Evolutionary conservation across 2,113 vertebrate species (phyloP).

Genomic region (Megaptera novaeangliae): DNA sequence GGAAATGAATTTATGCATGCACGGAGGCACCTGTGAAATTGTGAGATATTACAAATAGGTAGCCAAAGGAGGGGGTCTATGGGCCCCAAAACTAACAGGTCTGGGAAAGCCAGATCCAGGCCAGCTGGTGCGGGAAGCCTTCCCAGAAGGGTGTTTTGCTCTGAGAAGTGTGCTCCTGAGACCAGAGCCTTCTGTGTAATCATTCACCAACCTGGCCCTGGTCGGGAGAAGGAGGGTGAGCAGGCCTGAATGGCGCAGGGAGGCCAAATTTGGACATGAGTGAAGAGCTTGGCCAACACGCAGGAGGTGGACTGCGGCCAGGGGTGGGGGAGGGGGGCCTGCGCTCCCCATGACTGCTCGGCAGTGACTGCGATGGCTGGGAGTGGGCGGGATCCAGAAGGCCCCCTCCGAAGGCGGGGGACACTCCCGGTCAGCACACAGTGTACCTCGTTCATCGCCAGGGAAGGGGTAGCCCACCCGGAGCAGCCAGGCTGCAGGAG

Average conservation of each 20-base stretch:
- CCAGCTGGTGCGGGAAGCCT: not conserved
- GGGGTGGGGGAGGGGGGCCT: not conserved
- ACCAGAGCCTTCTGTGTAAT: not conserved
- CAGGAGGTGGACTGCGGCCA: constrained; percentile 37
- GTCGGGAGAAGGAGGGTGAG: not conserved
- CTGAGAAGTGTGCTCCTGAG: not conserved
- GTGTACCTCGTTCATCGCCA: not conserved
- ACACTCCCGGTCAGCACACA: not conserved
- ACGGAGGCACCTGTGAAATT: not conserved
- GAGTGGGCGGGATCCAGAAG: not conserved
- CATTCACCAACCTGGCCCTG: constrained; percentile 23
- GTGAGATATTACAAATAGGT: not conserved
- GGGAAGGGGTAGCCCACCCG: not conserved
- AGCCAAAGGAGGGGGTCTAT: not conserved
- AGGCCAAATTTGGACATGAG: constrained; percentile 67
- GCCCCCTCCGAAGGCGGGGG: not conserved
- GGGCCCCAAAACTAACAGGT: not conserved
- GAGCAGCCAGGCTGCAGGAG: not conserved
- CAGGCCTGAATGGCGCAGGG: not conserved
- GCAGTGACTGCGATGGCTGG: not conserved
- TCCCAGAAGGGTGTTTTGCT: not conserved
- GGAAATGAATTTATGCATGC: not conserved
- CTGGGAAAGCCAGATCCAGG: not conserved
- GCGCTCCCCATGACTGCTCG: not conserved
- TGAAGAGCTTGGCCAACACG: constrained; percentile 14